phyloP scores from a whole-genome alignment of 2,888 invertebrate species.

The Drosophila antonietae region DNA sequence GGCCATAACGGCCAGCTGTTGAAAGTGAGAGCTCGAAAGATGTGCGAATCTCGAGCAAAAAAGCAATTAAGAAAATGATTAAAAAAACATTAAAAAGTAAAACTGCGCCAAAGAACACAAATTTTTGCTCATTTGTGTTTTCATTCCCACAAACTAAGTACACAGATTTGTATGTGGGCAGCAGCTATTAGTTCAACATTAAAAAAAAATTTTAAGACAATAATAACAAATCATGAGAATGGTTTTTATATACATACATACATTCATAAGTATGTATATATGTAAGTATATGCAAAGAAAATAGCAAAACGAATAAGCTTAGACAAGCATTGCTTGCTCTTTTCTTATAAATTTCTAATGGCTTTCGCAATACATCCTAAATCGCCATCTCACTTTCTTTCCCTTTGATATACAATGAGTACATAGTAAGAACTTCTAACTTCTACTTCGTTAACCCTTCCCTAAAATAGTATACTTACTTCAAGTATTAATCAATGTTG shows the following conservation, averaged over 20 bases:
- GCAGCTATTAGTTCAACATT: background rate
- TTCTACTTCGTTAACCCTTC: background rate
- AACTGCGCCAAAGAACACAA: constrained; percentile 1
- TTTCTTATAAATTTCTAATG: background rate
- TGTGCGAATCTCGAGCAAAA: constrained; percentile 11
- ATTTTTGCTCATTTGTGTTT: background rate
- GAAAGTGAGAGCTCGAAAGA: constrained; percentile 52
- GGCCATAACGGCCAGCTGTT: constrained; percentile 31
- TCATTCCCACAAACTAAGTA: background rate
- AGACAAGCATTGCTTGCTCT: background rate
- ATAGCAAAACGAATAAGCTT: background rate
- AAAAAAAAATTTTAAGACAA: background rate
- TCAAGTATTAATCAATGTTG: background rate
- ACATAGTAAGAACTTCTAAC: background rate
- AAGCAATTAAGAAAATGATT: constrained; percentile 18
- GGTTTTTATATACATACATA: background rate
- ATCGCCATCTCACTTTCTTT: background rate
- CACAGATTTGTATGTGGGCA: background rate
- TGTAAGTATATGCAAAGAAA: background rate
- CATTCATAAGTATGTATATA: too few species aligned
- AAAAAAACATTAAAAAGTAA: constrained; percentile 17
- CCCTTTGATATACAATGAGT: background rate
- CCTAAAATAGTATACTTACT: background rate
- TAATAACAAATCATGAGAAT: background rate
- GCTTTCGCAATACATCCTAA: background rate